phyloP scores from a whole-genome alignment of 2,113 vertebrate genomes.

The Chionodraco myersi region DNA sequence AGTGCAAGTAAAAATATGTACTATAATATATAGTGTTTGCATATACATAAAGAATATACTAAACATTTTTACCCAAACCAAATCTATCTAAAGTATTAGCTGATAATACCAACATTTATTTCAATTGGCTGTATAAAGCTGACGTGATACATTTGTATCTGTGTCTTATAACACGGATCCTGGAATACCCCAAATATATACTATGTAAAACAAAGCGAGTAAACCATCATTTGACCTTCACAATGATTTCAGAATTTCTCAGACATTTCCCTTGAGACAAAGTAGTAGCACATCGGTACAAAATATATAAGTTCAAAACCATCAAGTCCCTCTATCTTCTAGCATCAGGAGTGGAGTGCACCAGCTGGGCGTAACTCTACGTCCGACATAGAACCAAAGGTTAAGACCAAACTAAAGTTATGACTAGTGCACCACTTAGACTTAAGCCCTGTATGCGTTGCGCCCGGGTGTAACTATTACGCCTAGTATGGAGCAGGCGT shows the following conservation, averaged over 20 bases:
- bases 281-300: neutral
- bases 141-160: neutral
- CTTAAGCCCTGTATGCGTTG: too few species aligned
- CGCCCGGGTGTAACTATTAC: too few species aligned
- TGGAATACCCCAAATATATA: neutral
- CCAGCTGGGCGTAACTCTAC: too few species aligned
- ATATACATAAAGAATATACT: neutral
- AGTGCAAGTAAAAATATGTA: neutral
- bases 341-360: too few species aligned
- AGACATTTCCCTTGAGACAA: neutral
- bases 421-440: too few species aligned
- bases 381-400: too few species aligned
- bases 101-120: neutral
- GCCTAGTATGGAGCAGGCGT: too few species aligned
- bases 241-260: neutral
- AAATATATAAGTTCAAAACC: neutral
- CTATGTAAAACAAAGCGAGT: neutral
- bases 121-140: neutral
- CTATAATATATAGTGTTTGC: neutral
- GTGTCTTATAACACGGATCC: too few species aligned
- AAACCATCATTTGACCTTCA: neutral
- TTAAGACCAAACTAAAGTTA: too few species aligned
- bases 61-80: neutral
- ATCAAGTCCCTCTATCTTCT: neutral
- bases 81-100: neutral